Evolutionary conservation across 2,888 invertebrate genomes (phyloP).

Genomic region (Tipula confusa): DNA sequence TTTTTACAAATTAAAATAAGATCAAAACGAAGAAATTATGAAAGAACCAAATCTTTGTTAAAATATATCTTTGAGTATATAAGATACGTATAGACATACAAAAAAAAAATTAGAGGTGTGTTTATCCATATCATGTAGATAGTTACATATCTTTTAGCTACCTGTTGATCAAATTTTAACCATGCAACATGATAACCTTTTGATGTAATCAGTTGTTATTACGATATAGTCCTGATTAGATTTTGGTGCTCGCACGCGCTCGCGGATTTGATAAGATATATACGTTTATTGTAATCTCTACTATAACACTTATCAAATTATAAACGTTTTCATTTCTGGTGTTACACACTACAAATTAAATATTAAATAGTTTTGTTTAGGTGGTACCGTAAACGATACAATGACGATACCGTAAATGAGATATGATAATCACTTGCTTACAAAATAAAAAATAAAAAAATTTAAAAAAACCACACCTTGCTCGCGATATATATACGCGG

Average conservation of each 20-base stretch:
- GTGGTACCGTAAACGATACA: background rate
- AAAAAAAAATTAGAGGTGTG: background rate
- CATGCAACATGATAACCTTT: background rate
- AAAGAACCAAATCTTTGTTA: background rate
- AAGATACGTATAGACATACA: background rate
- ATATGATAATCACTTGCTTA: background rate
- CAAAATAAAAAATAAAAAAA: no score
- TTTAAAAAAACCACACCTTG: background rate
- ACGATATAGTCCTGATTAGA: slow-evolving; percentile 8
- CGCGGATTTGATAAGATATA: background rate
- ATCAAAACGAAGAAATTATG: background rate
- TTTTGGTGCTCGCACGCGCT: background rate
- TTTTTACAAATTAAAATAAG: background rate
- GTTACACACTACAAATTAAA: background rate
- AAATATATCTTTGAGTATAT: no score
- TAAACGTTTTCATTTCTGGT: background rate
- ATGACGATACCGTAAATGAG: background rate
- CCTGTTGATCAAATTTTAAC: background rate
- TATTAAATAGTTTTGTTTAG: background rate
- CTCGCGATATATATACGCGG: background rate
- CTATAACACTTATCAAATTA: background rate
- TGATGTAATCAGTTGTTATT: background rate
- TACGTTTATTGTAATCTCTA: background rate
- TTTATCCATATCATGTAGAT: background rate
- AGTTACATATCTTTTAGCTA: background rate